phyloP scores from a whole-genome alignment of 2,797 vertebrate genomes.

The Lemur catta region DNA sequence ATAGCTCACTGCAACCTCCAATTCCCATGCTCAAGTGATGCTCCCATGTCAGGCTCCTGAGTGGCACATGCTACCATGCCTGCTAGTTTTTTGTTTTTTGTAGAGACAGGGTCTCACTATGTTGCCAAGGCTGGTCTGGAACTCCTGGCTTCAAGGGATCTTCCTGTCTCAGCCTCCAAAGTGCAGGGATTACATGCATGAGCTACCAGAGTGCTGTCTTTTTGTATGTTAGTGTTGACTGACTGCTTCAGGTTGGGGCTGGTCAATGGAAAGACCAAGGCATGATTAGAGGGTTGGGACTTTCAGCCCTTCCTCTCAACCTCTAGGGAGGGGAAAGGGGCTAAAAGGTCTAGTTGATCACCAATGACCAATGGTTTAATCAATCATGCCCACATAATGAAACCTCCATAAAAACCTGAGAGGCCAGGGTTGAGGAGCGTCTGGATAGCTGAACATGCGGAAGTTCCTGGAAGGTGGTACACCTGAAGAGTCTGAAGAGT shows the following conservation, averaged over 20 bases:
- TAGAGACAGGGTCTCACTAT: background rate
- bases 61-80: background rate
- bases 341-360: too few species aligned
- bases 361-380: too few species aligned
- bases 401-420: background rate
- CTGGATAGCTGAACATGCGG: background rate
- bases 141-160: background rate
- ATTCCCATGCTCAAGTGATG: background rate
- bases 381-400: background rate
- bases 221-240: background rate
- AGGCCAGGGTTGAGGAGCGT: background rate
- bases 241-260: too few species aligned
- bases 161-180: background rate
- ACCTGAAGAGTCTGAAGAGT: background rate
- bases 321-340: too few species aligned
- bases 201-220: background rate
- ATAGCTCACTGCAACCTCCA: background rate
- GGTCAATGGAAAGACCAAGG: too few species aligned
- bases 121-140: background rate
- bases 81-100: background rate
- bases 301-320: too few species aligned
- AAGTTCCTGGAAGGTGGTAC: background rate
- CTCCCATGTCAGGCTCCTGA: background rate
- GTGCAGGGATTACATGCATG: too few species aligned
- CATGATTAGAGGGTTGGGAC: too few species aligned